Base-by-base conservation (phyloP, 2,113 vertebrate genomes). In the Osmerus eperlanus region DNA sequence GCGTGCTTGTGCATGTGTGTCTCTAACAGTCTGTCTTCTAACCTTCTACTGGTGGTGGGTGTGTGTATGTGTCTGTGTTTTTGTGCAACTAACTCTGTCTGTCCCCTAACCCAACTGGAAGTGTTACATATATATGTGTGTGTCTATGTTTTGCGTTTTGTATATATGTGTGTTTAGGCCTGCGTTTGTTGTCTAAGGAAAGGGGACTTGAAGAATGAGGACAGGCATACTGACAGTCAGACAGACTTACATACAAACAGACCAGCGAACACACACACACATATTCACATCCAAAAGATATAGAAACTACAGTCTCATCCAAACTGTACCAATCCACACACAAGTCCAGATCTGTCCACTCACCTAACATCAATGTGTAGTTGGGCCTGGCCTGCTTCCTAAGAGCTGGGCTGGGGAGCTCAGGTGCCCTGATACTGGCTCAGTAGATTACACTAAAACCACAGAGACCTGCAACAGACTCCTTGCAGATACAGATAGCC, bases 401-500 rank as follows among this genome's bases (percentile, higher is more conserved):
- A 28, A 28, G 25, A 28, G 25, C 25, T 72, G 7, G 64, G 19
- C 8, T 36, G 12, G 29, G 53, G 28, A 67, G 54, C 28, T 18
- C 62, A 60, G 21, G 71, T 60, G 32, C 73, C 41, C 60, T 71
- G 73, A 75, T 78, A 74, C 71, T 51, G 58, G 72, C 83, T 72
- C 62, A 52, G 23, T 70, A 81, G 81, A 86, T 74, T 67, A 4
- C 61, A 83, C 77, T 76, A 67, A 74, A 66, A 61, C 23, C 52
- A 68, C 77, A 75, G 55, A 58, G 25, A 70, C 58, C 15, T 16
- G 80, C 73, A 79, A 41, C 71, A 79, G 77, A 78, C 72, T 77
- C 60, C 52, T 47, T 72, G 77, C 74, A 72, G 72, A 81, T 82
- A 80, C 69, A 83, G 83, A 92, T 86, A 85, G 78, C 18, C 55